Percentiles rank a stretch among this genome's conserved stretches.
These are phyloP conservation scores for Chalcis sispes DNA, from an alignment of 2,888 invertebrate species.

Conservation along the genomic window DNA sequence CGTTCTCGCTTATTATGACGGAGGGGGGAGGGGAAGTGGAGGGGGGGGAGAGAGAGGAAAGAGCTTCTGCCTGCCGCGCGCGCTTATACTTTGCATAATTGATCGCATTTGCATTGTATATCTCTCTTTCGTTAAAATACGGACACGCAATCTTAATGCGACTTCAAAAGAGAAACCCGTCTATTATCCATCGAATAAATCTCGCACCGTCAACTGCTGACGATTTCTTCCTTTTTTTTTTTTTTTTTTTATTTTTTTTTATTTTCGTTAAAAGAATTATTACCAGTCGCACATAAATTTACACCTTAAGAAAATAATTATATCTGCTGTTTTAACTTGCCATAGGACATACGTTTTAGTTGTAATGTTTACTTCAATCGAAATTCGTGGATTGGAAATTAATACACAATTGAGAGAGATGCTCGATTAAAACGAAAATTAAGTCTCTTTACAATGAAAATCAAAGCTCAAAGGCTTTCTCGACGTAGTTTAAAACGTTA, in stretches of 20 bases:
- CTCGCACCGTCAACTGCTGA: constrained; percentile 1
- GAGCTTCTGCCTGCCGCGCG: not conserved
- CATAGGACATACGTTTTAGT: not conserved
- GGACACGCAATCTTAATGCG: constrained; percentile 46
- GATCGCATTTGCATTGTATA: constrained; percentile 57
- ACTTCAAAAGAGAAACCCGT: constrained; percentile 7
- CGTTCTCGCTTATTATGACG: constrained; percentile 35
- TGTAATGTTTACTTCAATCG: not conserved
- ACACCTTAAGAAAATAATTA: no score
- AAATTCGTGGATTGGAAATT: not conserved
- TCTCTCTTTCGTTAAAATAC: constrained; percentile 50
- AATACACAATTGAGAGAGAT: not conserved
- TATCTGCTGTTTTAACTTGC: no score
- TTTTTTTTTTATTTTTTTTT: not conserved
- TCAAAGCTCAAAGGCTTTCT: not conserved
- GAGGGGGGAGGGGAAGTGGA: not conserved
- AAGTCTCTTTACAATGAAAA: not conserved
- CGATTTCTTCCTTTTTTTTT: no score
- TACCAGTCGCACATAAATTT: constrained; percentile 25
- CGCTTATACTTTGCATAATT: constrained; percentile 54
- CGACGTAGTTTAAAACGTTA: not conserved
- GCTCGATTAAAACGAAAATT: not conserved
- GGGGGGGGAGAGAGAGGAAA: not conserved
- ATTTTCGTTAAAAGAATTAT: constrained; percentile 2
- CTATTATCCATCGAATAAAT: constrained; percentile 29